Evolutionary conservation across 64 coral and sea anemone species (phyloP).

Genomic region (Catalaphyllia jardinei): DNA sequence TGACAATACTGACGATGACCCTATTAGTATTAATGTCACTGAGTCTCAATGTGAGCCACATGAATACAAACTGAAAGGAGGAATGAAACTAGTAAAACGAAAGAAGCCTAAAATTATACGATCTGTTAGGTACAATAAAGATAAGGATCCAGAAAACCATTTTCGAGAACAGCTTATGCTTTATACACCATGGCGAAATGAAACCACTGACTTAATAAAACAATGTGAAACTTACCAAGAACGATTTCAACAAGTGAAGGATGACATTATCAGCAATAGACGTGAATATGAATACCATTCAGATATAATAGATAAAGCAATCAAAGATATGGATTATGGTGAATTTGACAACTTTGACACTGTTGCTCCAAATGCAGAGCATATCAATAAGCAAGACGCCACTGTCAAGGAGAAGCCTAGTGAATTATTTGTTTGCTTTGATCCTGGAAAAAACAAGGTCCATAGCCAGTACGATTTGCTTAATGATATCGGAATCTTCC

Average conservation of each 20-base stretch:
- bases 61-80: constrained; percentile 41
- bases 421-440: constrained; percentile 50
- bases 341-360: constrained; percentile 1
- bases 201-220: constrained; percentile 36
- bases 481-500: constrained; percentile 51
- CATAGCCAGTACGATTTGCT: constrained; percentile 52
- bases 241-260: constrained; percentile 22
- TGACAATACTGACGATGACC: constrained; percentile 42
- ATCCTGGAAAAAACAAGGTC: constrained; percentile 33
- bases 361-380: constrained; percentile 46
- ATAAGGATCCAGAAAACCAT: constrained; percentile 77
- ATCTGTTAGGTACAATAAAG: constrained; percentile 61
- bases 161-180: constrained; percentile 53
- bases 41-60: neutral
- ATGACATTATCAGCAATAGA: neutral
- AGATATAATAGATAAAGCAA: constrained; percentile 48
- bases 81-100: constrained; percentile 47
- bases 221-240: constrained; percentile 51
- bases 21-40: constrained; percentile 15
- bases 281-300: constrained; percentile 33
- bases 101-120: constrained; percentile 60
- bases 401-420: neutral
- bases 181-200: constrained; percentile 55
- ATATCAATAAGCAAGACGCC: constrained; percentile 33
- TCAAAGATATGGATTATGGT: constrained; percentile 28